These are phyloP conservation scores for Polymixis lichenea DNA, from an alignment of 2,888 invertebrate genomes.

Conservation along the genomic window DNA sequence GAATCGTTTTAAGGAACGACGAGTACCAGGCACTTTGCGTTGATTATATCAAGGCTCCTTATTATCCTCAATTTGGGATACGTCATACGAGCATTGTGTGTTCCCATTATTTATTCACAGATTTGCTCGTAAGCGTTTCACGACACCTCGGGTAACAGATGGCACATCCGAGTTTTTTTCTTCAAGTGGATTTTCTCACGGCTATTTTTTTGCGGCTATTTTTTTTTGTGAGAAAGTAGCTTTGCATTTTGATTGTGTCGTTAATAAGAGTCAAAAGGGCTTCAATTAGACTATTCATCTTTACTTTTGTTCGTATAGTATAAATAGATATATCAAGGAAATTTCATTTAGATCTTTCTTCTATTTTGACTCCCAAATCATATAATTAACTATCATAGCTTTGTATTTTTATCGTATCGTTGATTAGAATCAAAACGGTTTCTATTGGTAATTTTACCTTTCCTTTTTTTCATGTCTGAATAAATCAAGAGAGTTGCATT, in stretches of 20 bases:
- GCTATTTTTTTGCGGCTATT: conserved; percentile 46
- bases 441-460: no score
- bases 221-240: conserved; percentile 32
- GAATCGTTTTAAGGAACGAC: conserved; percentile 20
- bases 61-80: conserved; percentile 52
- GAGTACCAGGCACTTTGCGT: conserved; percentile 33
- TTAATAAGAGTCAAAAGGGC: conserved; percentile 29
- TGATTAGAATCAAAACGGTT: conserved; percentile 23
- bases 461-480: background rate
- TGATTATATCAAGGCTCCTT: conserved; percentile 48
- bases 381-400: conserved; percentile 10
- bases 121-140: conserved; percentile 71
- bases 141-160: conserved; percentile 77
- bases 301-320: conserved; percentile 11
- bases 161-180: conserved; percentile 80
- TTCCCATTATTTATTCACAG: conserved; percentile 78
- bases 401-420: conserved; percentile 33
- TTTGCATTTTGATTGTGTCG: conserved; percentile 32
- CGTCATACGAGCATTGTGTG: conserved; percentile 45
- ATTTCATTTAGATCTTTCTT: background rate
- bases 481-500: background rate
- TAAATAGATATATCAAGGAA: no score
- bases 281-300: conserved; percentile 11
- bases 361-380: background rate
- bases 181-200: conserved; percentile 76